Base-by-base conservation (phyloP, 1,140 invertebrate genomes). In the Anagrus nilaparvatae region DNA sequence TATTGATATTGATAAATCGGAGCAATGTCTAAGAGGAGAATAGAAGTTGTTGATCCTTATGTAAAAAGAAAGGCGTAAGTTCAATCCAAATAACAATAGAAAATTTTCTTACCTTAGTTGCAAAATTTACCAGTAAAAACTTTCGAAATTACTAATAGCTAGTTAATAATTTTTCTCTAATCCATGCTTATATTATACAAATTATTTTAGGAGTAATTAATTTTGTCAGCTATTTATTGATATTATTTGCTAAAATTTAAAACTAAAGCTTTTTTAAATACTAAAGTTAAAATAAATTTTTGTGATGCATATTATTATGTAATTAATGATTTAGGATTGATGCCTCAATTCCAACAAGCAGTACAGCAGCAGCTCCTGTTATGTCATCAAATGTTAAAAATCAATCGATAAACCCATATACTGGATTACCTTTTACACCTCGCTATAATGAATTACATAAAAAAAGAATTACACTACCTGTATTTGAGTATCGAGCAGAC, bases 401-500 rank as follows among this genome's bases (percentile, higher is more conserved):
- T 40, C 66, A 74, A 20, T 65, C 72, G 34, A 71, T 81, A 1
- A 88, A 89, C 64, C 75, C 79, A 4, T 82, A 79, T 42, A 87
- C 77, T 53, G 72, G 77, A 29, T 67, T 84, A 40, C 83, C 84
- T 8, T 89, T 81, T 54, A 87, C 87, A 3, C 77, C 79, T 30
- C 75, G 81, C 43, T 93, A 89, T 55, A 79, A 87, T 63, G 86
- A 90, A 48, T 70, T 93, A 20, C 81, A 83, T 45, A 78, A 84
- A 46, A 97, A 97, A 56, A 77, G 97, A 32, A 86, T 89, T 24
- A 79, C 81, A 5, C 68, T 99, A 14, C 97, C 97, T 1, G 96
- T 99, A 0, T 99, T 96, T 77, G 96, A 99, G 58, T 98, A 99
- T 63, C 81, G 88, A 52, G 77, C 86, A 4, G 93, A 97, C 59